phyloP scores from a whole-genome alignment of 2,113 vertebrate genomes.

The Pelodiscus sinensis region DNA sequence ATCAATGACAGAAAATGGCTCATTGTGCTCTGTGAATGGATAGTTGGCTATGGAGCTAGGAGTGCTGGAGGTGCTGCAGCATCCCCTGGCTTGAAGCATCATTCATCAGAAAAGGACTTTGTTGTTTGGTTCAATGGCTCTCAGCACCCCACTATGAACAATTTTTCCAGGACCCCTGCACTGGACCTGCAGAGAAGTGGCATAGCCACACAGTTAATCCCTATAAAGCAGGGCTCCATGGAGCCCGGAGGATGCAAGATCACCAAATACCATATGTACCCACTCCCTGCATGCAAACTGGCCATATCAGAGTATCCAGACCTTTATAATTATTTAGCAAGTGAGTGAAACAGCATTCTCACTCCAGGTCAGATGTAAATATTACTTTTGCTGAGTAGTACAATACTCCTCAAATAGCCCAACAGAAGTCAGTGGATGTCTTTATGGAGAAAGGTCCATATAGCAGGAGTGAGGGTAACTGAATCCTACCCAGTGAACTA shows the following conservation, averaged over 20 bases:
- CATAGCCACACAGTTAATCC: background rate
- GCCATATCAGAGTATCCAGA: background rate
- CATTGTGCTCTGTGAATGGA: background rate
- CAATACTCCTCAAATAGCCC: background rate
- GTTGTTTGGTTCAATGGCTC: too few species aligned
- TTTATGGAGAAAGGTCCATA: background rate
- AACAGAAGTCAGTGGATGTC: background rate
- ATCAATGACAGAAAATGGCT: background rate
- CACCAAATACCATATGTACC: background rate
- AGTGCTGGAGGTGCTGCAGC: too few species aligned
- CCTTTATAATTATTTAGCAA: background rate
- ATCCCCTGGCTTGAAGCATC: too few species aligned
- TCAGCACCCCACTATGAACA: too few species aligned
- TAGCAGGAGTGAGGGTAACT: background rate
- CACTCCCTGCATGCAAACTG: background rate
- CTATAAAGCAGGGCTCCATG: background rate
- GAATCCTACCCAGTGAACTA: background rate
- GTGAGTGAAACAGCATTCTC: background rate
- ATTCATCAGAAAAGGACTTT: too few species aligned
- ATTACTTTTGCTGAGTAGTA: background rate
- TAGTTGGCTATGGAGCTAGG: too few species aligned
- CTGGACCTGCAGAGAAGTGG: background rate
- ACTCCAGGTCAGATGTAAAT: background rate
- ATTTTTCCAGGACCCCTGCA: too few species aligned
- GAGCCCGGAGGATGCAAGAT: background rate